Evolutionary conservation across 1,140 invertebrate genomes (phyloP).

Genomic region (Solenopsis fugax): DNA sequence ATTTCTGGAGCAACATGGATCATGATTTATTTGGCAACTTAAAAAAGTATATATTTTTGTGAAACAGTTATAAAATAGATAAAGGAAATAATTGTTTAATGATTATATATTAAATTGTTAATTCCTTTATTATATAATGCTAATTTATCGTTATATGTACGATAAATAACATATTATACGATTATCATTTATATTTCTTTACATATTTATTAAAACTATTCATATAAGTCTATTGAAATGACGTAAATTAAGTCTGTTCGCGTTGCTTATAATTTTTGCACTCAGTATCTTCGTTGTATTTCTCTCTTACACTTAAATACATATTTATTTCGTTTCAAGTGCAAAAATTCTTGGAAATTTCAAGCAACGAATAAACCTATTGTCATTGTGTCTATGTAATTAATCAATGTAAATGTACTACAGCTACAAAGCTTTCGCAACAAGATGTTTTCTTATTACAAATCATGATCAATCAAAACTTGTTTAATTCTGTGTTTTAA

Average conservation of each 20-base stretch:
- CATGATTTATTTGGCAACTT: constrained; percentile 39
- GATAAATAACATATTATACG: neutral
- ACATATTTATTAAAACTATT: neutral
- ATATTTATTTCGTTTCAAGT: too few species aligned
- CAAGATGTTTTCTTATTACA: too few species aligned
- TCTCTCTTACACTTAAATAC: too few species aligned
- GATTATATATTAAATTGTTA: neutral
- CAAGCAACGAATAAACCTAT: neutral
- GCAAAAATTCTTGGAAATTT: too few species aligned
- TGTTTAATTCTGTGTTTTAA: too few species aligned
- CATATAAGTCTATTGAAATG: too few species aligned
- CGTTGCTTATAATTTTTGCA: too few species aligned
- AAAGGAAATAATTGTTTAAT: constrained; percentile 21
- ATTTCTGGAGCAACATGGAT: constrained; percentile 89
- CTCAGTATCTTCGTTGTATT: too few species aligned
- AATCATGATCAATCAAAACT: too few species aligned
- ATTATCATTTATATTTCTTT: neutral
- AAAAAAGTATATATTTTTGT: neutral
- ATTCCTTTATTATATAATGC: neutral
- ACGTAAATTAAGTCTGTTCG: too few species aligned
- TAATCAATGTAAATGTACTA: neutral
- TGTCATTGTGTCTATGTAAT: neutral
- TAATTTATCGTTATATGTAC: neutral
- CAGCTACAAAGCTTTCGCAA: neutral
- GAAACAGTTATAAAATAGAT: constrained; percentile 28